phyloP scores from a whole-genome alignment of 2,797 vertebrate genomes.

The Aulostomus chinensis region DNA sequence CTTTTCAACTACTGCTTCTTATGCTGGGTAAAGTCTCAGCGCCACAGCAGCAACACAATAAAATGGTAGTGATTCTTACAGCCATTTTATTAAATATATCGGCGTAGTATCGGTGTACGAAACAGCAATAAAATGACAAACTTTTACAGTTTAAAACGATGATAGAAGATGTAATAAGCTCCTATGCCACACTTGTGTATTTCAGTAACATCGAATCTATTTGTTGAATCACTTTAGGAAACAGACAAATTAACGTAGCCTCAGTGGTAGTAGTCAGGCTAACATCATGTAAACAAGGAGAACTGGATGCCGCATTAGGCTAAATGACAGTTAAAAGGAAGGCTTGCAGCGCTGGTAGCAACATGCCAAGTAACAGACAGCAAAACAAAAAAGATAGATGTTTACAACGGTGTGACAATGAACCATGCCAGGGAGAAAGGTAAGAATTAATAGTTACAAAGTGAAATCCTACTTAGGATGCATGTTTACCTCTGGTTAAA shows the following conservation, averaged over 20 bases:
- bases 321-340: slow-evolving; percentile 71
- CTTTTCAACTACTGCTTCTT: no score
- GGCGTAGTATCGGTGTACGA: no score
- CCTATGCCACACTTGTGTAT: slow-evolving; percentile 26
- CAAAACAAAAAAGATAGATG: slow-evolving; percentile 69
- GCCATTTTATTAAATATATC: no score
- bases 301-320: slow-evolving; percentile 70
- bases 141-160: no score
- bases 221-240: slow-evolving; percentile 64
- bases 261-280: slow-evolving; percentile 45
- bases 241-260: slow-evolving; percentile 43
- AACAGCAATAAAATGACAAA: no score
- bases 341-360: slow-evolving; percentile 48
- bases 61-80: no score
- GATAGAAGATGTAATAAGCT: background rate
- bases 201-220: slow-evolving; percentile 25
- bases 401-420: slow-evolving; percentile 68
- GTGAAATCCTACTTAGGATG: slow-evolving; percentile 72
- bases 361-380: slow-evolving; percentile 60
- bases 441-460: slow-evolving; percentile 84
- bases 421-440: slow-evolving; percentile 71
- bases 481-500: slow-evolving; percentile 85
- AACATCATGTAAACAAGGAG: slow-evolving; percentile 70
- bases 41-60: no score
- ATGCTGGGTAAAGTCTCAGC: no score